These are phyloP conservation scores for Sula dactylatra DNA, from an alignment of 2,113 vertebrate genomes.

Conservation along the genomic window DNA sequence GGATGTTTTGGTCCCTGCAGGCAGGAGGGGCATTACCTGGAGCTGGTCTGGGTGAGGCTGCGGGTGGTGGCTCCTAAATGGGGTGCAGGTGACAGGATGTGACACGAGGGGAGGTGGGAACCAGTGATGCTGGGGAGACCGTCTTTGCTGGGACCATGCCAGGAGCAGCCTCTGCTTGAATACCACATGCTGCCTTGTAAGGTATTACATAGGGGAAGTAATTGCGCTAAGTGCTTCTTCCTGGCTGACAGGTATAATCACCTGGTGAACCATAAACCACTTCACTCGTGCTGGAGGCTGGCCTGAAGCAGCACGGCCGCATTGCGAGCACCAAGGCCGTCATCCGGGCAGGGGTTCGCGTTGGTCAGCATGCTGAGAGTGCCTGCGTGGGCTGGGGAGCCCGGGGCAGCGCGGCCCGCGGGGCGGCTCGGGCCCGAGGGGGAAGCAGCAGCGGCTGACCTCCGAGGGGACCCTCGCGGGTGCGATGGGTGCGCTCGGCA, in stretches of 20 bases:
- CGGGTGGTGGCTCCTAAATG: not conserved
- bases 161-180: too few species aligned
- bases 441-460: not conserved
- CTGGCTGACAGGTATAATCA: rapidly evolving
- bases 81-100: not conserved
- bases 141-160: not conserved
- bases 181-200: not conserved
- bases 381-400: not conserved
- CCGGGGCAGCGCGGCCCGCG: not conserved
- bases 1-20: not conserved
- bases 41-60: not conserved
- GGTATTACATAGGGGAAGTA: too few species aligned
- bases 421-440: not conserved
- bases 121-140: not conserved
- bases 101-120: not conserved
- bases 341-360: rapidly evolving
- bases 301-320: not conserved
- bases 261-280: rapidly evolving
- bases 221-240: not conserved
- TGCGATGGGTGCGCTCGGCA: not conserved
- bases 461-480: too few species aligned
- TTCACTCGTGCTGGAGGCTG: rapidly evolving
- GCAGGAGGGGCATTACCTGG: not conserved
- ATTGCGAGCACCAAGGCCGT: not conserved
- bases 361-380: rapidly evolving